Evolutionary conservation across 2,797 vertebrate genomes (phyloP).

Genomic region (Babyrousa celebensis): DNA sequence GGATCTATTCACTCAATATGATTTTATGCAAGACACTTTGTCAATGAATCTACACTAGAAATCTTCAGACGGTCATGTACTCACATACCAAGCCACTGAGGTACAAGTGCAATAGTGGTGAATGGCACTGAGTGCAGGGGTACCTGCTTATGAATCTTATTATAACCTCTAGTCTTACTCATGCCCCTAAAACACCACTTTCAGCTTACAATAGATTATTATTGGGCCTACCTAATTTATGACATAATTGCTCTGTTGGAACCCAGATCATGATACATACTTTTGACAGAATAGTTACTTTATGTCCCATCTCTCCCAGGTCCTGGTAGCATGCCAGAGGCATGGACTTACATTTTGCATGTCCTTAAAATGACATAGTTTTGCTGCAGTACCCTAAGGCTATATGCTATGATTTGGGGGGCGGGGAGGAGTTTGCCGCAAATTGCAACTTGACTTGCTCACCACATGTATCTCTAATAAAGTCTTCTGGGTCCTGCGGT

Average conservation of each 20-base stretch:
- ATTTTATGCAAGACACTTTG: background rate
- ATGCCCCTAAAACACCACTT: background rate
- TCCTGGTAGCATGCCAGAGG: background rate
- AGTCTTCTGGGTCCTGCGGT: background rate
- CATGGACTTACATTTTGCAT: background rate
- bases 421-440: background rate
- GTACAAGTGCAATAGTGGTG: background rate
- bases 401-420: background rate
- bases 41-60: background rate
- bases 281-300: background rate
- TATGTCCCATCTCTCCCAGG: background rate
- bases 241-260: background rate
- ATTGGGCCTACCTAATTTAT: background rate
- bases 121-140: background rate
- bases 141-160: background rate
- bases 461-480: background rate
- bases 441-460: background rate
- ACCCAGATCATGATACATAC: background rate
- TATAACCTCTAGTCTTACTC: background rate
- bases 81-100: background rate
- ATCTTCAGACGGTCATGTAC: background rate
- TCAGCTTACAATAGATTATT: background rate
- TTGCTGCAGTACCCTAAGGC: background rate
- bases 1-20: too few species aligned
- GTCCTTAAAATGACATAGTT: background rate